Conservation (phyloP, 2,797 vertebrate genomes). For the Micrastur ruficollis region DNA sequence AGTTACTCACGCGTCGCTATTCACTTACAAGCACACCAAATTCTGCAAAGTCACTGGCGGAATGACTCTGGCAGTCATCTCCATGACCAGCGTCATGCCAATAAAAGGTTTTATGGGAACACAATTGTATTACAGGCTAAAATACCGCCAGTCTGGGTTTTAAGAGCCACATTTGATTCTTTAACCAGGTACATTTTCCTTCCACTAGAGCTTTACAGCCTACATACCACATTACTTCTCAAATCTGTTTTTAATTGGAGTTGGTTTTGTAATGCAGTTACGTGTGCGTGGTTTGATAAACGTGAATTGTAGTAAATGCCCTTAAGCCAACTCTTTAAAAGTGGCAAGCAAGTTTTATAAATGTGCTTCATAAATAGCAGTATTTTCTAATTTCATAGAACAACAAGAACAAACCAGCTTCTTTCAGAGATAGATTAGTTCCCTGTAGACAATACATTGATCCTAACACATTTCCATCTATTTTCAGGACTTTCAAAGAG, state of each 20-base stretch:
- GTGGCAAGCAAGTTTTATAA: neutral
- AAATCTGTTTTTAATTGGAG: neutral
- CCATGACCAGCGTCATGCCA: neutral
- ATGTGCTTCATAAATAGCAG: neutral
- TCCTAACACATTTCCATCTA: slow-evolving; percentile 7
- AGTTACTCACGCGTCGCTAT: neutral
- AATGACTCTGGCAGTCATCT: neutral
- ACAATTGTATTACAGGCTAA: neutral
- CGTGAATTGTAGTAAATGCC: neutral
- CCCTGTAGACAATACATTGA: neutral
- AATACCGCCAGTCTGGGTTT: neutral
- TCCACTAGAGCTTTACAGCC: neutral
- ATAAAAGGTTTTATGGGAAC: neutral
- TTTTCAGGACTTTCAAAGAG: slow-evolving; percentile 7
- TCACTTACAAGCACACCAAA: neutral
- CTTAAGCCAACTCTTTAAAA: neutral
- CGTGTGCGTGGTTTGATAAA: neutral
- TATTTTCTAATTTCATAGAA: slow-evolving; percentile 18
- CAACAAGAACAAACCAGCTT: neutral
- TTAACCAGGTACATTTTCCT: neutral
- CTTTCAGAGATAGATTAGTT: neutral
- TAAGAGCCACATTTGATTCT: neutral
- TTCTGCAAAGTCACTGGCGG: neutral
- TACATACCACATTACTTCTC: neutral
- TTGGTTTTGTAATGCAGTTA: neutral